Evolutionary conservation across 2,113 vertebrate genomes (phyloP), one percentile per base, ranked within the genome.

Genomic region (Elephas maximus): DNA sequence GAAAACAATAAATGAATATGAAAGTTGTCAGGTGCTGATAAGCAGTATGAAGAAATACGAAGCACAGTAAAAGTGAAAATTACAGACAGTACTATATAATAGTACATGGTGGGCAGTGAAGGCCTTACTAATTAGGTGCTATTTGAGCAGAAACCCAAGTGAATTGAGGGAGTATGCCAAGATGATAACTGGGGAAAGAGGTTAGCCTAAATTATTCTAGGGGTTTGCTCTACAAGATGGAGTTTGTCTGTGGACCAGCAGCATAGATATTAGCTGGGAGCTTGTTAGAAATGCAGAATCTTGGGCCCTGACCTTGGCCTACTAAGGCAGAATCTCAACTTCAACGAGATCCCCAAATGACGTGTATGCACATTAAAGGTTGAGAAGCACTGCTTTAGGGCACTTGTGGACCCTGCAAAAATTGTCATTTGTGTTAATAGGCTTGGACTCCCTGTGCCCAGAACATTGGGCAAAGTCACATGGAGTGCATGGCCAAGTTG

Each of bases 81-180:
- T 37, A 45, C 3, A 76, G 62, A 89, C 30, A 90, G 37, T 11
- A 41, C 37, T 44, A 20, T 69, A 0, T 69, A 86, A 69, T 77
- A 57, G 26, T 48, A 48, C 48, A 80, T 11, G 17, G 11, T 93
- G 28, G 15, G 4, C 21, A 60, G 5, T 53, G 51, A 95, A 88
- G 71, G 3, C n/a, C 71, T 23, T 67, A 60, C 15, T 67, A 74
- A 5, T 79, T 24, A 93, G 28, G 21, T 51, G 37, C 33, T 86
- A 87, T 89, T 78, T 78, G 17, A 81, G n/a, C 53, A 88, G 87
- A 84, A 4, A 82, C 44, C 67, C 91, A 15, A 91, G 78, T 74
- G 67, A 93, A 94, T 41, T 65, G 10, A 57, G 28, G 3, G 28
- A 90, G 10, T 33, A 30, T 65, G 1, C n/a, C 6, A 53, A 77